Evolutionary conservation across 2,797 vertebrate species (phyloP), one percentile per base, ranked within the genome.

Genomic region (Setipinna tenuifilis): DNA sequence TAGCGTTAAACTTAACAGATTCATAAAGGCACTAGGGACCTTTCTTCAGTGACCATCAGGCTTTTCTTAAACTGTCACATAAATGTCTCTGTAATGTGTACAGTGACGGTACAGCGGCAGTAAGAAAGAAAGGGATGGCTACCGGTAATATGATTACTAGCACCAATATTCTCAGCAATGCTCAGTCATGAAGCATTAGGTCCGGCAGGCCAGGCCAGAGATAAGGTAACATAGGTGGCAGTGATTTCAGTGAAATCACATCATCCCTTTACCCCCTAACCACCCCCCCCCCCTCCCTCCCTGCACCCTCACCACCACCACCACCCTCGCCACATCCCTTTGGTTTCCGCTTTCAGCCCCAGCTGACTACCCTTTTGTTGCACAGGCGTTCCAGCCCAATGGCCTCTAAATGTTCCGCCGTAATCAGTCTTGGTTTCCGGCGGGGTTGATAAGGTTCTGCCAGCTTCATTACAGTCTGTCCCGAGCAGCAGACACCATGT

Each of bases 401-500:
- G 82, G 85, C 41, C 85, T 86, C 57, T 75, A 83, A 83, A 48
- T 84, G 82, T 85, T 90, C 85, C 84, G 82, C 82, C 86, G 91
- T 89, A 90, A 91, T 92, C 87, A 84, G 87, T 89, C 87, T 86
- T 89, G 71, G 86, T 92, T 92, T 92, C 89, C 88, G 88, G 85
- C 57, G 75, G 71, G 25, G 48, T 89, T 91, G 92, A 93, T 94
- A 90, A 92, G 90, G 85, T 88, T 84, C 85, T n/a, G 90, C 85
- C 91, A 88, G 89, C 88, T 91, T 92, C 90, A 92, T 93, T 92
- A 91, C 82, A 84, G 91, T 89, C 91, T 92, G 83, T 93, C 90
- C 90, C 89, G 89, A 88, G 85, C 90, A 88, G 90, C 89, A 91
- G 90, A 92, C 87, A 44, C 88, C 86, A 71, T 91, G 91, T 93